Conservation (phyloP, 2,797 vertebrate genomes). For the Muscicapa striata region DNA sequence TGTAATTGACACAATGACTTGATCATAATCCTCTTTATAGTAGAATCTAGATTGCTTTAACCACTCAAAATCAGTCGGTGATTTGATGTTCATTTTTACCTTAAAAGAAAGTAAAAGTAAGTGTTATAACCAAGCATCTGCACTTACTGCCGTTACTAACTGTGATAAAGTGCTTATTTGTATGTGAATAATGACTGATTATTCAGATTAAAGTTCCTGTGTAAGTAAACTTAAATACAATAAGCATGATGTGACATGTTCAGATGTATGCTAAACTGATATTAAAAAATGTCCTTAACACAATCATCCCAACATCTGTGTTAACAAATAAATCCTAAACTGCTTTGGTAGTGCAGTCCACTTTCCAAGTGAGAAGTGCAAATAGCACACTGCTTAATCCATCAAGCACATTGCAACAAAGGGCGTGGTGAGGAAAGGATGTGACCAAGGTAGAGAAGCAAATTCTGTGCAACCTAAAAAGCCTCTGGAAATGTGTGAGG, state of each 20-base stretch:
- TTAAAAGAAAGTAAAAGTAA: constrained; percentile 42
- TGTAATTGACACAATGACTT: constrained; percentile 77
- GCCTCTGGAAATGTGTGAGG: neutral
- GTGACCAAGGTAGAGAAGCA: neutral
- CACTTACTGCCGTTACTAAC: neutral
- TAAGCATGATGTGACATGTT: neutral
- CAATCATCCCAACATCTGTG: neutral
- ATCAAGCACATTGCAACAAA: neutral
- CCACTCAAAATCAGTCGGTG: constrained; percentile 80
- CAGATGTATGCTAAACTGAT: neutral
- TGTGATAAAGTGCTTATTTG: neutral
- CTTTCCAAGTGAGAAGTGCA: neutral
- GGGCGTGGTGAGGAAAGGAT: neutral
- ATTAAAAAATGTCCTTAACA: neutral
- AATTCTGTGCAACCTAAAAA: neutral
- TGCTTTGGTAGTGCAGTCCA: neutral
- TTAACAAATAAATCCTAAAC: neutral
- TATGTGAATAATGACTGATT: neutral
- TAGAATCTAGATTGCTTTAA: constrained; percentile 82
- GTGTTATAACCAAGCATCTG: neutral
- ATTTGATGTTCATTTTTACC: constrained; percentile 80
- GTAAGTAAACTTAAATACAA: neutral
- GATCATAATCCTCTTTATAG: constrained; percentile 78
- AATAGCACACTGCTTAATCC: neutral
- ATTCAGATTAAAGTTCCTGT: neutral